A percentile compares a stretch with the other conserved stretches of the same genome.
These are phyloP conservation scores for Campaea margaritaria DNA, from an alignment of 2,888 invertebrate genomes.

Conservation along the genomic window DNA sequence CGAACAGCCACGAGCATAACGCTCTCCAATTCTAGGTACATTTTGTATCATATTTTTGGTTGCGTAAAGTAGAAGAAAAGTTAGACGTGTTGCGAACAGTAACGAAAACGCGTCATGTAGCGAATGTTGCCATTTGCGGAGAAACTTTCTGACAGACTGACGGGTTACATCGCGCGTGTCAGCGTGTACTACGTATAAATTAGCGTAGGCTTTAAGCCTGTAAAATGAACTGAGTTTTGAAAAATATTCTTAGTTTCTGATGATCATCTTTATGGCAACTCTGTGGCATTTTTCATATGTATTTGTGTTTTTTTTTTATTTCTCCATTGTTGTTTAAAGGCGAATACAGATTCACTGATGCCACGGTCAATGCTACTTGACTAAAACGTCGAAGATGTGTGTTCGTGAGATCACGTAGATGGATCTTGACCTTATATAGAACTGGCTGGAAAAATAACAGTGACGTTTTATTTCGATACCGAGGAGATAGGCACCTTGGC, in stretches of 20 bases:
- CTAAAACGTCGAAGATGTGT: too few species aligned
- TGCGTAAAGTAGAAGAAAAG: conserved; percentile 11
- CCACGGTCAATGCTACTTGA: too few species aligned
- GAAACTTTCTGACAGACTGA: conserved; percentile 26
- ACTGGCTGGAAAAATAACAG: too few species aligned
- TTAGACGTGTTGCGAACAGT: conserved; percentile 4
- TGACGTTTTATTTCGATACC: too few species aligned
- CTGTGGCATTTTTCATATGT: too few species aligned
- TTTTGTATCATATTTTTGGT: conserved; percentile 9
- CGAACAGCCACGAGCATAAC: not conserved
- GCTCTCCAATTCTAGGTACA: not conserved
- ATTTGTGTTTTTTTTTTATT: too few species aligned
- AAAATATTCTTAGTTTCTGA: not conserved
- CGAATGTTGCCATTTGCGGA: conserved; percentile 12
- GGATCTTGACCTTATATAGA: too few species aligned
- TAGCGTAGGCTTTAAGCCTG: conserved; percentile 4
- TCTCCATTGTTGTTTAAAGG: too few species aligned
- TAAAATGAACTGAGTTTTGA: not conserved
- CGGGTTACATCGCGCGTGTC: conserved; percentile 9
- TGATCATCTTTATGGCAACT: too few species aligned
- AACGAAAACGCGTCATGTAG: conserved; percentile 7
- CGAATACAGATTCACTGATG: too few species aligned
- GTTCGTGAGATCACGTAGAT: too few species aligned
- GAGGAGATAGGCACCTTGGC: too few species aligned
- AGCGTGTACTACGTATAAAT: conserved; percentile 15